Base-by-base conservation (phyloP, 2,113 vertebrate genomes). In the Mesoclemmys tuberculata region DNA sequence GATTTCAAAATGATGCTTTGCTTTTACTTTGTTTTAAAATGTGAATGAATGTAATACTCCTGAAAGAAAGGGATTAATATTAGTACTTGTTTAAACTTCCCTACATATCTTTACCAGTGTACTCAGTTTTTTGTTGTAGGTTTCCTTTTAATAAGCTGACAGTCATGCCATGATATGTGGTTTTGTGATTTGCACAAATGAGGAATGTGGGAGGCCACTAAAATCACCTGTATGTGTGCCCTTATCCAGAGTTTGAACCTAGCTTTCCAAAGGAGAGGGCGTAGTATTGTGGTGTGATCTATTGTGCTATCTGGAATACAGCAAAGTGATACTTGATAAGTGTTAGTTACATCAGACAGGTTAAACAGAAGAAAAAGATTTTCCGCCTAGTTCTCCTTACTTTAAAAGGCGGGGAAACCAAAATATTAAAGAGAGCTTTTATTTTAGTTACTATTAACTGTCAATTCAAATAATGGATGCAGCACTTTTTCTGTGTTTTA, bases 391-490 rank as follows among this genome's bases (percentile, higher is more conserved):
- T 14, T 91, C 2, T 51, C 96, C 82, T 1, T 58, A 16, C 95
- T 96, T 93, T 84, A 87, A 95, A 82, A 83, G 3, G 38, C 85
- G 91, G 87, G 38, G 41, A 80, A 94, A 93, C 93, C 7, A 5
- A 21, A 92, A 77, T 87, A 12, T 84, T 71, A 91, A 80, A 54
- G 41, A 87, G 38, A 49, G 41, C 3, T 54, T 92, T 19, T 71
- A 83, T 58, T 58, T 94, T 96, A 56, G 90, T 93, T 95, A 83
- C 90, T 92, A 64, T 91, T 83, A 48, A 27, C 48, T 35, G 85
- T 29, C 1, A 21, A 58, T 87, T 92, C 13, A 90, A 79, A 83
- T 87, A 55, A 85, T 71, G 82, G 71, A 6, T 5, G 46, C 90
- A 2, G 26, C 64, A n/a, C 22, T 95, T 92, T 41, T 90, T 52